Evolutionary conservation across 30 jellyfish, hydroid and myxozoan species (phyloP).

Genomic region (Chrysaora quinquecirrha): DNA sequence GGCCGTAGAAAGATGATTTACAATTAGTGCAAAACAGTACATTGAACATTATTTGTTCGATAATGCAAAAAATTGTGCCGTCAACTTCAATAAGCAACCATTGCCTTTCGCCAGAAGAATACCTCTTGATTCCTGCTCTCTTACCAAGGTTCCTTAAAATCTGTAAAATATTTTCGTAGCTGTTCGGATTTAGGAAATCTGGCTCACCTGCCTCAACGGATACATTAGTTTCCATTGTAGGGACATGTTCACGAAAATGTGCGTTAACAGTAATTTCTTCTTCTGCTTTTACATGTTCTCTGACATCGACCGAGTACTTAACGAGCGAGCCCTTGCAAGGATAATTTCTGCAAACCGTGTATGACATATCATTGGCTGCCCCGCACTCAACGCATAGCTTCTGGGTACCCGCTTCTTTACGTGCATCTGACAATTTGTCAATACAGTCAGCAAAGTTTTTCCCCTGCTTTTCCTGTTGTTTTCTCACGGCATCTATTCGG

Average conservation of each 20-base stretch:
- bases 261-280: neutral
- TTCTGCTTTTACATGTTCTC: neutral
- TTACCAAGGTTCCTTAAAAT: constrained; percentile 33
- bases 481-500: neutral
- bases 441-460: neutral
- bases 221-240: neutral
- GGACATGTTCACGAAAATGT: neutral
- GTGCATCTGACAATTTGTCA: neutral
- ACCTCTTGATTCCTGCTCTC: constrained; percentile 32
- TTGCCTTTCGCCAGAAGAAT: constrained; percentile 19
- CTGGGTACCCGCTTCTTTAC: neutral
- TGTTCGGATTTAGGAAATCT: constrained; percentile 15
- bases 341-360: constrained; percentile 5
- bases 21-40: constrained; percentile 9
- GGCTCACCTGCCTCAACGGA: constrained; percentile 36
- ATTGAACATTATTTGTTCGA: constrained; percentile 14
- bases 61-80: constrained; percentile 14
- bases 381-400: constrained; percentile 33
- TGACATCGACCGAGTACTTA: neutral
- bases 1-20: neutral
- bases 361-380: neutral
- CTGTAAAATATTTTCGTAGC: constrained; percentile 7
- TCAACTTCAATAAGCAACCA: constrained; percentile 13
- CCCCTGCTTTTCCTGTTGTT: neutral
- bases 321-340: constrained; percentile 9